phyloP scores from a whole-genome alignment of 2,797 vertebrate genomes.

The Phalanger gymnotis region DNA sequence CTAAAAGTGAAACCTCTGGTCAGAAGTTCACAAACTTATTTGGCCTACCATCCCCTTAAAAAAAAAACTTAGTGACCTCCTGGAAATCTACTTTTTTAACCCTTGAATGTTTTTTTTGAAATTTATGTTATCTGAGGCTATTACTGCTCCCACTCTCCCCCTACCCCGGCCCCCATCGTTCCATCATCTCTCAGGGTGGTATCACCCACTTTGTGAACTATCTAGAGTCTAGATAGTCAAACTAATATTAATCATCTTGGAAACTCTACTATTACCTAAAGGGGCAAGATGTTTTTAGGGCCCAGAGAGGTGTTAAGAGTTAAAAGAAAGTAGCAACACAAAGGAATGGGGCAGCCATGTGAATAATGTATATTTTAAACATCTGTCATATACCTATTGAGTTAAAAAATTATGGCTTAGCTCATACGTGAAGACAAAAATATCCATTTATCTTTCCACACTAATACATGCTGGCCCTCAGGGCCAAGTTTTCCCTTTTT shows the following conservation, averaged over 20 bases:
- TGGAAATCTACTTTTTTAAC: too few species aligned
- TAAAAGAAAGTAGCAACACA: not conserved
- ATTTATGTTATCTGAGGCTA: too few species aligned
- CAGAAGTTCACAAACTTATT: too few species aligned
- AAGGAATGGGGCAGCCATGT: slow-evolving; percentile 42
- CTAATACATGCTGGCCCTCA: not conserved
- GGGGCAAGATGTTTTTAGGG: not conserved
- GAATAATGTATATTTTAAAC: slow-evolving; percentile 69
- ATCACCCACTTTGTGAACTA: too few species aligned
- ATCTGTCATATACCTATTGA: slow-evolving; percentile 54
- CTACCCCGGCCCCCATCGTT: too few species aligned
- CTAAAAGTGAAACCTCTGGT: not conserved
- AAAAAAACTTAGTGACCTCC: too few species aligned
- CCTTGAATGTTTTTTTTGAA: too few species aligned
- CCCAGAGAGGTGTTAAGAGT: slow-evolving; percentile 45
- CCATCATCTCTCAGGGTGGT: too few species aligned
- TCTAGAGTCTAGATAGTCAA: not conserved
- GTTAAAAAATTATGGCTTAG: slow-evolving; percentile 51
- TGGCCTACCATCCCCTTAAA: too few species aligned
- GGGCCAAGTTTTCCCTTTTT: slow-evolving; percentile 52
- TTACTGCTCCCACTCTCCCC: too few species aligned
- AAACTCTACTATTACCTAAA: slow-evolving; percentile 30
- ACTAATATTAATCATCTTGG: not conserved
- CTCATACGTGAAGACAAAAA: slow-evolving; percentile 58
- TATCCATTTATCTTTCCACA: slow-evolving; percentile 65